Evolutionary conservation across 2,113 vertebrate species (phyloP).

Genomic region (Gasterosteus aculeatus): DNA sequence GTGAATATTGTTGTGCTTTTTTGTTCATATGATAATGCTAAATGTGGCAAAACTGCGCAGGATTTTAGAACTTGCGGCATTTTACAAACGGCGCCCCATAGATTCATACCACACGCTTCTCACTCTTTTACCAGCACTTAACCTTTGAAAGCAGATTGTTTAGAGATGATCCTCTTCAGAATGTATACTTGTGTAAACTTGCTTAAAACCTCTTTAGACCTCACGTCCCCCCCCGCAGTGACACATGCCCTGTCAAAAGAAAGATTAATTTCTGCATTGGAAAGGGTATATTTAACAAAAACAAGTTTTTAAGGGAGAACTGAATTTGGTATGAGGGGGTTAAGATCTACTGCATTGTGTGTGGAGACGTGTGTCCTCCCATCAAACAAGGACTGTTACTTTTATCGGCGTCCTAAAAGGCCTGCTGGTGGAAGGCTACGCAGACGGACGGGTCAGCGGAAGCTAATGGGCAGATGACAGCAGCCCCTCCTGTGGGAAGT

Average conservation of each 20-base stretch:
- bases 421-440: conserved; percentile 33
- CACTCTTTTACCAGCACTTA: not conserved
- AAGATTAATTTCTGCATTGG: not conserved
- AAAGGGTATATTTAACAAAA: not conserved
- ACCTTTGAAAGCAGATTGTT: not conserved
- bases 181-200: not conserved
- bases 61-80: too few species aligned
- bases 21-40: too few species aligned
- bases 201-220: not conserved
- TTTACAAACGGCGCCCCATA: too few species aligned
- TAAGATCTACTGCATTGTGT: conserved; percentile 11
- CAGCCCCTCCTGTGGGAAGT: conserved; percentile 46
- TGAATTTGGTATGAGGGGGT: not conserved
- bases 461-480: conserved; percentile 45
- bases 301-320: not conserved
- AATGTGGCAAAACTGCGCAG: too few species aligned
- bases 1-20: too few species aligned
- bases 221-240: too few species aligned
- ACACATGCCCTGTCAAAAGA: not conserved
- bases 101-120: not conserved
- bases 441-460: conserved; percentile 55
- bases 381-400: conserved; percentile 34
- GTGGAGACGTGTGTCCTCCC: too few species aligned
- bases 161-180: conserved; percentile 4
- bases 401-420: conserved; percentile 67